phyloP scores from a whole-genome alignment of 2,113 vertebrate species.

The Acinonyx jubatus region DNA sequence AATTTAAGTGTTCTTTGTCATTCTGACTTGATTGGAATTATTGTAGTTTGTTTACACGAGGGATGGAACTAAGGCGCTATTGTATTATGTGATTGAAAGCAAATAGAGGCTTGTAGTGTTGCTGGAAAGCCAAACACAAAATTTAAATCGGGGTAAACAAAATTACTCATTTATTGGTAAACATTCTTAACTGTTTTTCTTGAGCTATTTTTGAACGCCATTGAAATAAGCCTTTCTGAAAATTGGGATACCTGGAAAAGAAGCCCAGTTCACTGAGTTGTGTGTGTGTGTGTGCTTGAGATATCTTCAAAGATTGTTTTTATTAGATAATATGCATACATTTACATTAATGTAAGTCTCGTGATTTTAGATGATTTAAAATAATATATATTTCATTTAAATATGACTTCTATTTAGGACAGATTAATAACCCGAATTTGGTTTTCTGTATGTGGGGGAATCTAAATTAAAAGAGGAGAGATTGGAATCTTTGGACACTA shows the following conservation, averaged over 20 bases:
- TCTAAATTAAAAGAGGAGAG: neutral
- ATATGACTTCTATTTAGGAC: neutral
- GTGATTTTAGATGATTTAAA: neutral
- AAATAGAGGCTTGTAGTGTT: constrained; percentile 57
- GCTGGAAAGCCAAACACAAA: constrained; percentile 60
- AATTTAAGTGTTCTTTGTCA: constrained; percentile 72
- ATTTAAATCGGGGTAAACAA: constrained; percentile 69
- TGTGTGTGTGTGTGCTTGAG: neutral
- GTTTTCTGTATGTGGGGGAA: neutral
- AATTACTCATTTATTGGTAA: constrained; percentile 72
- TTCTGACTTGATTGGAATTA: constrained; percentile 76
- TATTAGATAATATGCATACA: neutral
- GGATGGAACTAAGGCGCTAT: constrained; percentile 60
- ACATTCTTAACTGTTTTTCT: constrained; percentile 61
- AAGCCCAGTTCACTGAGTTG: neutral
- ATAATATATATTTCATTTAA: neutral
- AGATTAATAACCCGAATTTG: neutral
- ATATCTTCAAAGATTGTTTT: constrained; percentile 3
- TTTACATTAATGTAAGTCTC: neutral
- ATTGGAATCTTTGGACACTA: neutral
- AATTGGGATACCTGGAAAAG: constrained; percentile 1
- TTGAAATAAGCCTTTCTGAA: constrained; percentile 33
- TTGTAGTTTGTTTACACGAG: constrained; percentile 62
- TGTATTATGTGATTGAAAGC: constrained; percentile 75
- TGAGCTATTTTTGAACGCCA: constrained; percentile 36